Base-by-base conservation (phyloP, 2,888 invertebrate genomes). In the Pasiphila rectangulata region DNA sequence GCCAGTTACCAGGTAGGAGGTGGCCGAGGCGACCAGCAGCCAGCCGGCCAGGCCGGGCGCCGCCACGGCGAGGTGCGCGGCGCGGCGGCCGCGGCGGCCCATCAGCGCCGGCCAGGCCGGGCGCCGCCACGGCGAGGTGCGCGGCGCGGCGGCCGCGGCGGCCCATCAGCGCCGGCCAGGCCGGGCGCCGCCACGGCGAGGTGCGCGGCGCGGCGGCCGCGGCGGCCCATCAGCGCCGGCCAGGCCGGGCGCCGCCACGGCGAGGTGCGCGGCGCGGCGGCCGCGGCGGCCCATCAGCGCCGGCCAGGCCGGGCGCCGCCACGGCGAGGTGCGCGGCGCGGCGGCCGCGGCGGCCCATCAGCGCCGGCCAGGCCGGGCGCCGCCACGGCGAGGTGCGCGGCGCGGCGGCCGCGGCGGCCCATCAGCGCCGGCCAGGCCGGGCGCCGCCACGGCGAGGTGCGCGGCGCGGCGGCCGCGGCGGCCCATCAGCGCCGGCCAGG, bases 51-150 rank as follows among this genome's bases (percentile, higher is more conserved):
- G 61, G 3, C 79, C 82, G 0, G 90, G 83, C 9, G 90, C 61
- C 40, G 83, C 83, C 25, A 84, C 74, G 1, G 89, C 57, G 6
- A 89, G 65, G 50, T 90, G 85, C 0, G 90, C 81, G 3, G 62
- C 63, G 56, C 80, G 89, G 25, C 92, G 77, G 0, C 92, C 92
- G 25, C 80, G 70, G 30, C 72, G 73, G 34, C 90, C 89, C 84
- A 91, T 90, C 17, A 90, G 59, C 0, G 69, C 56, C 0, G 78
- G 70, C 0, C 35, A 77, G 65, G 52, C 70, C 75, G 4, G 90
- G 83, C 82, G 83, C 1, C 72, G 17, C 13, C 80, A 44, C 40
- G 76, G 65, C 1, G 70, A 64, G 4, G 80, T 49, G 1, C 77
- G 71, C 12, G 70, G 54, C 4, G 66, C 61, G 12, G 82, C 69